Percentiles rank a stretch among this genome's conserved stretches.
These are phyloP conservation scores for Nesometra sesokonis DNA, from an alignment of 35 echinoderm and acorn worm genomes.

Conservation along the genomic window DNA sequence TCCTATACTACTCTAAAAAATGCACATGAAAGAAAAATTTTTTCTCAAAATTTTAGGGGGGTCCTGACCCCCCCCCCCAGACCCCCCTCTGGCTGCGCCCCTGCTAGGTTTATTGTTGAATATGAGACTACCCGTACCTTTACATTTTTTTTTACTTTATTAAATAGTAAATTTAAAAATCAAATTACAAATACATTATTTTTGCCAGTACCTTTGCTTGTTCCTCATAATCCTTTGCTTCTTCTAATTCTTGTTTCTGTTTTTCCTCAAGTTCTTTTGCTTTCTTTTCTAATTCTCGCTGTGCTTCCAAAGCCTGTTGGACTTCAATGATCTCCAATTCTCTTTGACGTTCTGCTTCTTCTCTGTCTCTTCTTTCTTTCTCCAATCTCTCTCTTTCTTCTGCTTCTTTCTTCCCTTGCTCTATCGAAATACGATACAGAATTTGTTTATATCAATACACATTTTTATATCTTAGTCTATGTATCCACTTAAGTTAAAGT, in stretches of 20 bases:
- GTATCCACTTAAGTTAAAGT: no score
- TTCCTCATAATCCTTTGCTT: constrained; percentile 79
- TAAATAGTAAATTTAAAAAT: no score
- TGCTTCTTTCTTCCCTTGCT: constrained; percentile 55
- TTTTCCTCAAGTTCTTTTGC: constrained; percentile 78
- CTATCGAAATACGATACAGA: constrained; percentile 20
- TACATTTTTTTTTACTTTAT: no score
- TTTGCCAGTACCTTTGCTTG: constrained; percentile 51
- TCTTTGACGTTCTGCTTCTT: constrained; percentile 50
- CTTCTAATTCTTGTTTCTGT: constrained; percentile 59
- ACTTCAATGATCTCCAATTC: constrained; percentile 97
- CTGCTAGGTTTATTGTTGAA: no score
- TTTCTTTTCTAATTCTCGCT: constrained; percentile 72
- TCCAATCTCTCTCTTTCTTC: constrained; percentile 42
- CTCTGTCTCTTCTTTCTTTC: constrained; percentile 48
- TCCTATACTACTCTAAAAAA: no score
- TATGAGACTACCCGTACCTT: no score
- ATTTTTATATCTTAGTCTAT: neutral
- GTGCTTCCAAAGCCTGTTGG: constrained; percentile 86
- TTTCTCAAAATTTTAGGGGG: no score
- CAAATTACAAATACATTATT: no score
- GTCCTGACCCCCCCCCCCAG: no score
- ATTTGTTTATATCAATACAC: neutral
- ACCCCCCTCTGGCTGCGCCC: no score
- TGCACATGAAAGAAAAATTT: no score